Base-by-base conservation (phyloP, 2,888 invertebrate species). In the Drosophila merina region DNA sequence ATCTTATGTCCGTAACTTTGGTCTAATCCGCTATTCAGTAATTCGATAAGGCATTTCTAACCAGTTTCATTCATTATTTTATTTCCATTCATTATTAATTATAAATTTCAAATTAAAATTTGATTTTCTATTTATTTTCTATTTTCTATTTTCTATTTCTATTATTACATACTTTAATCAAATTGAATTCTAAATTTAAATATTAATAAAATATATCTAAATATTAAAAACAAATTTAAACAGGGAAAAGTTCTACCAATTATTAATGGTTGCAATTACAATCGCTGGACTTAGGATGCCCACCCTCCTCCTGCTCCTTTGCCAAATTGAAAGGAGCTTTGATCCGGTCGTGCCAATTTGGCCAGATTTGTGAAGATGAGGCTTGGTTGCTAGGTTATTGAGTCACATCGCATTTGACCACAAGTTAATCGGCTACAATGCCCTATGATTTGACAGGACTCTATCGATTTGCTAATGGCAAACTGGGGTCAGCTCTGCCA, bases 351-450 rank as follows among this genome's bases (percentile, higher is more conserved):
- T 1, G 30, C 8, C 36, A 30, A 33, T 12, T 45, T 20, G 25
- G 45, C 12, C 36, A 31, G n/a, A 44, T 33, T 33, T 36, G 36
- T n/a, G 40, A 33, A 20, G 33, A 20, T 14, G 40, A n/a, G 26
- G 30, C 31, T 36, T 25, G 31, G 75, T 75, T 77, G 78, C 74
- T 51, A 58, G 56, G 83, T 10, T 71, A 48, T 66, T 51, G 26
- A 63, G 14, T 30, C 48, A 33, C 49, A 51, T 70, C 74, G 55
- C 9, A 48, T 49, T 42, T 49, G 38, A 36, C 47, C 38, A 20
- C 45, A 40, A 51, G 47, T 45, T 49, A 36, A 50, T 56, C 36
- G 31, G 8, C n/a, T 20, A 44, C 49, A 28, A 38, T 57, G 55
- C n/a, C 14, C 26, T 10, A 54, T 40, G 45, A 45, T 51, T 38